A percentile compares a stretch with the other conserved stretches of the same genome.
These are phyloP conservation scores for Calameuta filiformis DNA, from an alignment of 2,888 invertebrate species.

Conservation along the genomic window DNA sequence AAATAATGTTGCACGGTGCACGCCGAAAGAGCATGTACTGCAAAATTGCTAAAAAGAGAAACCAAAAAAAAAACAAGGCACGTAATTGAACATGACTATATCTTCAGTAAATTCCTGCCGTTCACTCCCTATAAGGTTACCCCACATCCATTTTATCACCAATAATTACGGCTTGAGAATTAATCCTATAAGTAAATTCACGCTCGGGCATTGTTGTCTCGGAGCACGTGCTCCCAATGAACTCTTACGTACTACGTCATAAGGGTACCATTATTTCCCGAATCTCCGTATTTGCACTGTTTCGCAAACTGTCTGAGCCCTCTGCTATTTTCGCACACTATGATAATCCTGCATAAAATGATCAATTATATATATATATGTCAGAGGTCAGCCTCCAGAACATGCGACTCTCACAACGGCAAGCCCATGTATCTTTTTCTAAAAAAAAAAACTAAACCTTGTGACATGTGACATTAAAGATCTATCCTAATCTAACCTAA, in stretches of 20 bases:
- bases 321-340: neutral
- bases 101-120: conserved; percentile 4
- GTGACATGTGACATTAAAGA: too few relatives aligned
- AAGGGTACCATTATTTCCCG: neutral
- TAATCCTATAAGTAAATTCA: conserved; percentile 29
- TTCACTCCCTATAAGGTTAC: conserved; percentile 37
- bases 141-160: conserved; percentile 43
- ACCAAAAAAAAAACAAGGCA: too few relatives aligned
- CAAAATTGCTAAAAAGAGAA: neutral
- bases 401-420: too few relatives aligned
- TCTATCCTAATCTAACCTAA: too few relatives aligned
- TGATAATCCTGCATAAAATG: neutral
- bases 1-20: neutral
- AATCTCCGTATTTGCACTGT: neutral
- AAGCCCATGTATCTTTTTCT: too few relatives aligned
- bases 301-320: neutral
- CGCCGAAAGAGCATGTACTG: neutral
- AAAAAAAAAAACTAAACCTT: too few relatives aligned
- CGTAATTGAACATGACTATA: neutral
- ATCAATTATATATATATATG: neutral
- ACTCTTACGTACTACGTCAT: neutral
- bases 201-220: conserved; percentile 20
- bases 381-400: too few relatives aligned
- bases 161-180: conserved; percentile 32
- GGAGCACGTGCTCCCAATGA: conserved; percentile 14